These are phyloP conservation scores for Manacus vitellinus DNA, from an alignment of 2,113 vertebrate genomes.

Conservation along the genomic window DNA sequence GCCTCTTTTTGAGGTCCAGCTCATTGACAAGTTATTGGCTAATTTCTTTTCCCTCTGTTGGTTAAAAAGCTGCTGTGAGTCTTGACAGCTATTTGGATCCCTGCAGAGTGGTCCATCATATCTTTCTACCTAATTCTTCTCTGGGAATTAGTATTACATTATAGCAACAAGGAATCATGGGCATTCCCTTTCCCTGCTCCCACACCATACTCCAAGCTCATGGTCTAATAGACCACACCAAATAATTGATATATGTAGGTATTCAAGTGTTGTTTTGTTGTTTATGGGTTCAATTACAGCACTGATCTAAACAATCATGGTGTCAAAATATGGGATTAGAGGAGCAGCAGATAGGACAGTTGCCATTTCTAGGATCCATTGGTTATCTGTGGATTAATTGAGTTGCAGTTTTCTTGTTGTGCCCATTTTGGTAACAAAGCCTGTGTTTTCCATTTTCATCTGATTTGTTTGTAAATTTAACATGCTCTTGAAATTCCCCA, in stretches of 20 bases:
- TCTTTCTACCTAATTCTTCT: not conserved
- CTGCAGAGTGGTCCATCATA: not conserved
- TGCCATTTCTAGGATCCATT: not conserved
- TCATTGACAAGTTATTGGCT: not conserved
- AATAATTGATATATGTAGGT: not conserved
- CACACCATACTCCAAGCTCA: not conserved
- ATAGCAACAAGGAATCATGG: not conserved
- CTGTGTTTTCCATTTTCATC: conserved; percentile 12
- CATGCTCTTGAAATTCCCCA: conserved; percentile 42
- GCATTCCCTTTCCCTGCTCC: not conserved
- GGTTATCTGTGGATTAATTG: not conserved
- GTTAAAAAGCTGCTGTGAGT: not conserved
- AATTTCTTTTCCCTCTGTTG: not conserved
- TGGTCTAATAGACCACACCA: not conserved
- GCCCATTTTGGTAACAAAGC: not conserved
- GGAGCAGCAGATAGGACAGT: not conserved
- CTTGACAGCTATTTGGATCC: not conserved
- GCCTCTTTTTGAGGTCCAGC: not conserved
- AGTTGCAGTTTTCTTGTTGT: not conserved
- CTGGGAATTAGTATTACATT: not conserved
- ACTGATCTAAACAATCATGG: not conserved
- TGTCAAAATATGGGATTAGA: not conserved
- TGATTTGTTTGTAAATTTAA: conserved; percentile 45
- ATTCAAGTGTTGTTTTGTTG: not conserved
- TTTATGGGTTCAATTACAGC: not conserved